Percentiles rank a stretch among this genome's conserved stretches.
Conservation (phyloP, 2,113 vertebrate genomes). For the Rattus norvegicus region DNA sequence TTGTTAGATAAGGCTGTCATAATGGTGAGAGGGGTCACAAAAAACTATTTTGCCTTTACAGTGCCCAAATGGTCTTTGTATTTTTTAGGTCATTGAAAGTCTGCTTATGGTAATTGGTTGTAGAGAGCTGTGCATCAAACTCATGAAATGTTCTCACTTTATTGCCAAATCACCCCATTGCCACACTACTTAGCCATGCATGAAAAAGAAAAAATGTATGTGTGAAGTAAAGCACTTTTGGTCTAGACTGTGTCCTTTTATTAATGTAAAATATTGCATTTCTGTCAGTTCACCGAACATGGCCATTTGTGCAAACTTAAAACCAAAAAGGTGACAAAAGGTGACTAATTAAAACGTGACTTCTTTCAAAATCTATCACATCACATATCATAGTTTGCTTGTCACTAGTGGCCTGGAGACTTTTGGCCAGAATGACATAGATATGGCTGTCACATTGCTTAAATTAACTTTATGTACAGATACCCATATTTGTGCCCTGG, state of each 20-base stretch:
- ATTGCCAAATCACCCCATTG: constrained; percentile 74
- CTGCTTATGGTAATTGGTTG: constrained; percentile 65
- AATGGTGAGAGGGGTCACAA: not conserved
- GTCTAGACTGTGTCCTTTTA: not conserved
- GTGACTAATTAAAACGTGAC: constrained; percentile 67
- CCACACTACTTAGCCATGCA: constrained; percentile 75
- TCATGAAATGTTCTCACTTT: constrained; percentile 68
- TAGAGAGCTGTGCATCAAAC: constrained; percentile 70
- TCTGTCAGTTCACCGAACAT: constrained; percentile 47
- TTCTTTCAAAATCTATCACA: constrained; percentile 58
- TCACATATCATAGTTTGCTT: not conserved
- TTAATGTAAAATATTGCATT: constrained; percentile 38
- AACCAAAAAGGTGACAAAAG: constrained; percentile 61
- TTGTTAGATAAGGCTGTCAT: constrained; percentile 3
- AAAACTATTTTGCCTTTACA: constrained; percentile 7
- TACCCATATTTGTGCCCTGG: not conserved
- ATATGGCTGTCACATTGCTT: not conserved
- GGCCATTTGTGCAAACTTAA: constrained; percentile 63
- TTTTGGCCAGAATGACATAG: not conserved
- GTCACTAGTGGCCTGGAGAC: not conserved
- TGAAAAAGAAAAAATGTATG: constrained; percentile 47
- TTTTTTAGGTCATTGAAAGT: constrained; percentile 73
- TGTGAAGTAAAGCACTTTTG: constrained; percentile 44
- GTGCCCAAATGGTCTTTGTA: constrained; percentile 12
- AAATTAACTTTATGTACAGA: constrained; percentile 14